Evolutionary conservation across 2,797 vertebrate genomes (phyloP).

Genomic region (Neomorphus geoffroyi): DNA sequence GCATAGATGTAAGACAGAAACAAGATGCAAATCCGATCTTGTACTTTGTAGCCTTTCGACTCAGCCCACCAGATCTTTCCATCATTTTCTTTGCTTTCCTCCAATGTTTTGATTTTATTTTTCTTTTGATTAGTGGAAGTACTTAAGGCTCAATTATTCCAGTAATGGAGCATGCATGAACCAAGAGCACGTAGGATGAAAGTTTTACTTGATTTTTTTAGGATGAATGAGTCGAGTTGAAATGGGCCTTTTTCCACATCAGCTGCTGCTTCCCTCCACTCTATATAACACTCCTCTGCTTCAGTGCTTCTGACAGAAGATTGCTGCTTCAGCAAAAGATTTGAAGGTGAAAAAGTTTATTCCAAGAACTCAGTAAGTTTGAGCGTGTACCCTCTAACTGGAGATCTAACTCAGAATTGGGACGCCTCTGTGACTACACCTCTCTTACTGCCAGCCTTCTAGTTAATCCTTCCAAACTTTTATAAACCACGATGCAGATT

Average conservation of each 20-base stretch:
- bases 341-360: constrained; percentile 37
- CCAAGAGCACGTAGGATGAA: background rate
- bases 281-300: background rate
- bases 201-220: background rate
- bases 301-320: background rate
- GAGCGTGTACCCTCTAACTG: background rate
- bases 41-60: background rate
- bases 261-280: constrained; percentile 6
- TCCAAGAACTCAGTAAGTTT: background rate
- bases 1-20: background rate
- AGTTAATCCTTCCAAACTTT: background rate
- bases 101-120: background rate
- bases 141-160: background rate
- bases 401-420: background rate
- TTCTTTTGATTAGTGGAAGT: background rate
- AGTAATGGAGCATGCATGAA: background rate
- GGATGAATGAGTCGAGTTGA: background rate
- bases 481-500: background rate
- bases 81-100: background rate
- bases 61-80: background rate
- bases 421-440: fast-evolving
- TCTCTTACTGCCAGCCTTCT: background rate
- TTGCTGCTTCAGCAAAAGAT: constrained; percentile 33
- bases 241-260: constrained; percentile 27
- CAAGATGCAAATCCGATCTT: background rate